Evolutionary conservation across 2,113 vertebrate species (phyloP).

Genomic region (Onychostoma macrolepis): DNA sequence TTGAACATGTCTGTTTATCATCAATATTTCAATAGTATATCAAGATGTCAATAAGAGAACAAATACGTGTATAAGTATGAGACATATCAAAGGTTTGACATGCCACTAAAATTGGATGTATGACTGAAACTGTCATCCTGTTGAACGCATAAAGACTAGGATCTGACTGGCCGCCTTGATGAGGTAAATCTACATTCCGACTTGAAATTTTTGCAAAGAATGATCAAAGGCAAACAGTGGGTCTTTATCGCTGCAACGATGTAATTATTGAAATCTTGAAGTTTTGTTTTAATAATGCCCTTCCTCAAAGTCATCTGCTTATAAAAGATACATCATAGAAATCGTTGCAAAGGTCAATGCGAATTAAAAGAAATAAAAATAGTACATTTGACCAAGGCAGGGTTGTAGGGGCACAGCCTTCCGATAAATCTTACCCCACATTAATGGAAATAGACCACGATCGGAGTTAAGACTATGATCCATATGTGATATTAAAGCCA

Average conservation of each 20-base stretch:
- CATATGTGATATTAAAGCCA: slow-evolving; percentile 62
- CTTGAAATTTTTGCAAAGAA: neutral
- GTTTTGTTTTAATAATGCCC: slow-evolving; percentile 63
- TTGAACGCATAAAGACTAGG: neutral
- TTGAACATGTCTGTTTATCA: neutral
- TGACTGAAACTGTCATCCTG: slow-evolving; percentile 4
- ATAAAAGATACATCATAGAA: slow-evolving; percentile 60
- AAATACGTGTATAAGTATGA: neutral
- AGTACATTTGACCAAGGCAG: slow-evolving; percentile 53
- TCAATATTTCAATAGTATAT: slow-evolving; percentile 1
- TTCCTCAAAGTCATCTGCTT: slow-evolving; percentile 63
- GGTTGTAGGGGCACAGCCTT: slow-evolving; percentile 56
- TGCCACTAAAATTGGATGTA: neutral
- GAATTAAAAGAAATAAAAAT: slow-evolving; percentile 47
- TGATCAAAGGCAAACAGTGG: slow-evolving; percentile 28
- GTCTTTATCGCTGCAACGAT: neutral
- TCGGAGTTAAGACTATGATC: slow-evolving; percentile 53
- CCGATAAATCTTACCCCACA: slow-evolving; percentile 64
- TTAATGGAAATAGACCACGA: slow-evolving; percentile 61
- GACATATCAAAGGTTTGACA: slow-evolving; percentile 5
- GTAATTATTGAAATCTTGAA: slow-evolving; percentile 42
- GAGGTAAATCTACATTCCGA: slow-evolving; percentile 20
- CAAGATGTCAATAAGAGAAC: slow-evolving; percentile 29
- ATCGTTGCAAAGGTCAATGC: slow-evolving; percentile 47
- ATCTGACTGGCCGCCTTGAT: neutral